Evolutionary conservation across 2,888 invertebrate species (phyloP).

Genomic region (Nycteola revayana): DNA sequence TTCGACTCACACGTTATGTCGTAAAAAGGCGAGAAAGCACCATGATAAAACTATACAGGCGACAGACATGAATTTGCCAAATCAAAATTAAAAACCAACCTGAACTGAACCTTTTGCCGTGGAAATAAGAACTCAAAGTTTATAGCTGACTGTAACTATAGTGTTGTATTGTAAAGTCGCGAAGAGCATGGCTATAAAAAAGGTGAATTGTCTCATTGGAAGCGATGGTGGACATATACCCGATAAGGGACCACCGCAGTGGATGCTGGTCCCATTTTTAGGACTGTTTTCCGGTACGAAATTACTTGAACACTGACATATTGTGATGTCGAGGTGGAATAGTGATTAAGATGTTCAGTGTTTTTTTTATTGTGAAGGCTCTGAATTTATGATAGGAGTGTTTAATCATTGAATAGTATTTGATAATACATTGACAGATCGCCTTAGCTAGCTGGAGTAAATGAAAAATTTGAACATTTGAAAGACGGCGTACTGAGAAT

Average conservation of each 20-base stretch:
- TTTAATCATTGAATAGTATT: too few species aligned
- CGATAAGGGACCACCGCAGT: constrained; percentile 79
- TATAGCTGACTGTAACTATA: constrained; percentile 11
- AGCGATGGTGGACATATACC: constrained; percentile 66
- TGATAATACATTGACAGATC: too few species aligned
- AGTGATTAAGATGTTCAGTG: constrained; percentile 18
- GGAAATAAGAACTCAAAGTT: constrained; percentile 8
- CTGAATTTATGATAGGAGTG: too few species aligned
- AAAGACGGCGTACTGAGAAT: too few species aligned
- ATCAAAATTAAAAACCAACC: constrained; percentile 1
- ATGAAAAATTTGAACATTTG: too few species aligned
- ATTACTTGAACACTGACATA: constrained; percentile 38
- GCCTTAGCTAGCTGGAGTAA: too few species aligned
- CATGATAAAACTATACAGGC: constrained; percentile 70
- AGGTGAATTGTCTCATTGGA: constrained; percentile 80
- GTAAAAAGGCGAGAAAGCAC: constrained; percentile 82
- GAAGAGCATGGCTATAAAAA: constrained; percentile 78
- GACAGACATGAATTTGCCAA: constrained; percentile 26
- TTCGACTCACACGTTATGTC: constrained; percentile 74
- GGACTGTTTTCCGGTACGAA: constrained; percentile 70
- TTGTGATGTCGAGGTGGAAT: constrained; percentile 8
- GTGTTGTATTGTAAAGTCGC: constrained; percentile 62
- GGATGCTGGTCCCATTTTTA: constrained; percentile 65
- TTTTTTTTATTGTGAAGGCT: too few species aligned
- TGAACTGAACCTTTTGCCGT: constrained; percentile 28